Base-by-base conservation (phyloP, 2,113 vertebrate genomes). In the Cephalopterus ornatus region DNA sequence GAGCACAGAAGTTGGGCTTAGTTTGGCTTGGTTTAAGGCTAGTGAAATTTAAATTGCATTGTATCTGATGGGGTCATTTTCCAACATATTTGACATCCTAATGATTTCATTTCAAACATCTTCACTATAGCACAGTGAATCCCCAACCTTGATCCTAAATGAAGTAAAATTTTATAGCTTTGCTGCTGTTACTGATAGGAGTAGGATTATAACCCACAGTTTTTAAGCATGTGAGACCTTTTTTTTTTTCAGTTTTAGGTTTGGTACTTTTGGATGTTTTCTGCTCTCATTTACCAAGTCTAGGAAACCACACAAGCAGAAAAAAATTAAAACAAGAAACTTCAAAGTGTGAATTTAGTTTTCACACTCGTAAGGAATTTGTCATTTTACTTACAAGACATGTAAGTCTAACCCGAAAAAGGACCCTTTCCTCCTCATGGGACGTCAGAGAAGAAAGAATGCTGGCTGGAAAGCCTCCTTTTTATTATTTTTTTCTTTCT, bases 401-500 rank as follows among this genome's bases (percentile, higher is more conserved):
- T 21, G 14, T 37, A 41, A 71, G 2, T 70, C 22, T 81, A 70
- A 68, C 22, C 11, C 5, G 8, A 67, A 47, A 87, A 83, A 72
- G 20, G 17, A 70, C 14, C 6, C 6, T 86, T 87, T 62, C 21
- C 2, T 26, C 16, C 12, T 75, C 5, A 4, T 55, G 4, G 23
- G 65, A 42, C 8, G 22, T 22, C 12, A 68, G 59, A 62, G 65
- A 62, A 5, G 12, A 66, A 79, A 75, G 15, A 21, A 32, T 0
- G 1, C 1, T 47, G n/a, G 19, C 10, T 72, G 32, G 52, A 46
- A 89, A 37, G 7, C 9, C 7, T 33, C 18, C 8, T 37, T 33
- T 4, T 6, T 9, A 10, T n/a, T 12, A 33, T 2, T 2, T 18
- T 24, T 12, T 19, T 15, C 9, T 12, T 26, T 12, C 2, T 2